phyloP scores from a whole-genome alignment of 2,888 invertebrate genomes.

The Muscina levida region DNA sequence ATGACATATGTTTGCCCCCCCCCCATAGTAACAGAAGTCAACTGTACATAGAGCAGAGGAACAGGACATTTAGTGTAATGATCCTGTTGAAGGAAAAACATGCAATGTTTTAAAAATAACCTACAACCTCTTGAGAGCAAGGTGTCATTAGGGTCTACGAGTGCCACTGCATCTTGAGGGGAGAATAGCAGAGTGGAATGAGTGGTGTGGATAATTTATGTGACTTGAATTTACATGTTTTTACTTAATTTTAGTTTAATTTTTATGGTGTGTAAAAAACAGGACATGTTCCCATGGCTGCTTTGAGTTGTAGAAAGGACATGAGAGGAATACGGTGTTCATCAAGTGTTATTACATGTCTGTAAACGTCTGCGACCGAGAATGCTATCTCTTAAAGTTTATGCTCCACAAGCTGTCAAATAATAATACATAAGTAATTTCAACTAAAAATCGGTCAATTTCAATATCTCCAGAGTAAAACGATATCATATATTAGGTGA shows the following conservation, averaged over 20 bases:
- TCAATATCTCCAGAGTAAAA: too few species aligned
- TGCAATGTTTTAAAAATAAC: conserved; percentile 25
- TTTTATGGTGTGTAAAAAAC: conserved; percentile 70
- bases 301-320: not conserved
- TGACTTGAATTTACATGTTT: conserved; percentile 76
- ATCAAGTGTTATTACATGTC: too few species aligned
- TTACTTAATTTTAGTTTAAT: conserved; percentile 76
- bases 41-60: not conserved
- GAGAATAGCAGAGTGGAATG: conserved; percentile 23
- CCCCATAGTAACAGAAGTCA: not conserved
- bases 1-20: conserved; percentile 19
- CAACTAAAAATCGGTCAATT: too few species aligned
- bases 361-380: too few species aligned
- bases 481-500: too few species aligned
- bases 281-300: not conserved
- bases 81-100: conserved; percentile 21
- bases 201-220: conserved; percentile 72
- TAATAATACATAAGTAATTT: too few species aligned
- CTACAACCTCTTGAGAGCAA: conserved; percentile 34
- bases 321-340: too few species aligned
- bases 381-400: too few species aligned
- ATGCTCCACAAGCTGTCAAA: too few species aligned
- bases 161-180: not conserved
- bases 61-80: conserved; percentile 38
- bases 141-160: conserved; percentile 49